phyloP scores from a whole-genome alignment of 2,797 vertebrate species.

The Coregonus sp. region DNA sequence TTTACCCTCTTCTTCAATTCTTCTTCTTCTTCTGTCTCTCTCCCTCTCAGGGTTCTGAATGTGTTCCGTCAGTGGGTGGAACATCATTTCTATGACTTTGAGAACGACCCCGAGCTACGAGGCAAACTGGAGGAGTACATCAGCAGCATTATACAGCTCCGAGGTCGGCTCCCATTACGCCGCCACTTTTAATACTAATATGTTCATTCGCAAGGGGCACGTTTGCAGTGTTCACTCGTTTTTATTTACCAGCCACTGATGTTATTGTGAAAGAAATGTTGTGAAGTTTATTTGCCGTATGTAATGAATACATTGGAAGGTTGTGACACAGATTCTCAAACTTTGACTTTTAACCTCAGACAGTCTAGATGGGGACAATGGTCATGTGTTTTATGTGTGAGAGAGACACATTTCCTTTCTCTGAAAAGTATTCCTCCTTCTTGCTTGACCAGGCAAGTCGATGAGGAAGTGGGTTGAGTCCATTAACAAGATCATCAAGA shows the following conservation, averaged over 20 bases:
- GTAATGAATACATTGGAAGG: no score
- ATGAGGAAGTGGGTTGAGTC: conserved; percentile 99
- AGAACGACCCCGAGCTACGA: conserved; percentile 90
- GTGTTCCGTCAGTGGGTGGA: conserved; percentile 99
- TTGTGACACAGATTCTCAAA: no score
- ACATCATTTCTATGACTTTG: conserved; percentile 98
- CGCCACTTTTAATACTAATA: background rate
- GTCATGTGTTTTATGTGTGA: no score
- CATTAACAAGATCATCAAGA: conserved; percentile 94
- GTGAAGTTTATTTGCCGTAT: no score
- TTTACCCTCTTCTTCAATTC: no score
- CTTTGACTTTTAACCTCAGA: no score
- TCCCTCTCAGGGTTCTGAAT: conserved; percentile 85
- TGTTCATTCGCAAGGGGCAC: background rate
- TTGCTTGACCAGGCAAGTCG: conserved; percentile 82
- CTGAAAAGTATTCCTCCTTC: background rate
- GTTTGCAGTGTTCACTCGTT: no score
- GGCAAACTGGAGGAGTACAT: conserved; percentile 91
- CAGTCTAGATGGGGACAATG: no score
- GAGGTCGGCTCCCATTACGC: conserved; percentile 72
- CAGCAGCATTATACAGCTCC: conserved; percentile 82
- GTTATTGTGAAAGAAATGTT: no score
- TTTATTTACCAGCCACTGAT: no score
- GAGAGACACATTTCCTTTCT: background rate
- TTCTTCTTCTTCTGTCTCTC: no score